Evolutionary conservation across 2,797 vertebrate species (phyloP), one percentile per base, ranked within the genome.

Genomic region (Bovichtus diacanthus): DNA sequence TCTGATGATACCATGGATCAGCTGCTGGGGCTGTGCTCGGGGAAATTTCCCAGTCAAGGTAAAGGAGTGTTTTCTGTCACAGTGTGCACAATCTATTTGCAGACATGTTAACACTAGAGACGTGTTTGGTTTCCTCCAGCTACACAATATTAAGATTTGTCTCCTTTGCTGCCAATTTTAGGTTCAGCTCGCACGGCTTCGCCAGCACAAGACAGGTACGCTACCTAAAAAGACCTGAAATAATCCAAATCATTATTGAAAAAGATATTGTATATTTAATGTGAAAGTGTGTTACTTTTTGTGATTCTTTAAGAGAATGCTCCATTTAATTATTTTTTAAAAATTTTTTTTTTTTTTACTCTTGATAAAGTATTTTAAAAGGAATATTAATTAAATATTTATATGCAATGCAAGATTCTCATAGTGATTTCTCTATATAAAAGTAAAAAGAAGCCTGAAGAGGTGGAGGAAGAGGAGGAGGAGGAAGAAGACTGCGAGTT

Each of bases 401-500:
- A 8, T n/a, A 16, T 29, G 6, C 4, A 46, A 23, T 56, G 34
- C 12, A 11, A 36, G 25, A 46, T 51, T 55, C 19, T 76, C 19
- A 74, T 18, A 0, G 12, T 73, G 4, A 18, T 70, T 70, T 84
- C 11, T 74, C 47, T 81, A 1, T 55, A 2, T 76, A 2, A 81
- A 72, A 92, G 84, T 81, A 94, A 94, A 79, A 81, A 77, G 74
- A 88, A 81, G 39, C 89, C 91, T 41, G 88, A 75, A 47, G 79
- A 64, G n/a, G 87, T 95, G 9, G 81, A 93, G 11, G 81, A 74
- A 5, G 19, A 84, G 27, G 56, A 84, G 2, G 67, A 93, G 6
- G 95, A 97, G 6, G 96, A 97, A 1, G 96, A 95, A 49, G 93
- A 97, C 83, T 96, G 94, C 27, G 97, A 96, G 71, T 99, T 99